Conservation (phyloP, 2,113 vertebrate genomes). For the Sula dactylatra region DNA sequence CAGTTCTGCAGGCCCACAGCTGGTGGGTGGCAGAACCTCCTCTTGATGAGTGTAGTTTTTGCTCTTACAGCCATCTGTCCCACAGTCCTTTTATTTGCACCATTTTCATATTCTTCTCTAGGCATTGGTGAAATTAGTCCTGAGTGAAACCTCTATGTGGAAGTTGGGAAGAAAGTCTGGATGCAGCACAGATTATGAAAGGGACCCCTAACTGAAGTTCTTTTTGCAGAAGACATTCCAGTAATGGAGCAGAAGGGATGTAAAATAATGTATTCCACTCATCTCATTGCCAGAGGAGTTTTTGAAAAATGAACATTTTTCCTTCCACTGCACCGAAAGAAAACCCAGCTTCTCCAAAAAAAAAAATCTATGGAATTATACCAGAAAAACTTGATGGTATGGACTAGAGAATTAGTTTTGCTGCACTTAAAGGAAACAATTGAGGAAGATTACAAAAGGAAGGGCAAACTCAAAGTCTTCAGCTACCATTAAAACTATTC, state of each 20-base stretch:
- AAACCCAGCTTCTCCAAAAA: not conserved
- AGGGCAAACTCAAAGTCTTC: slow-evolving; percentile 32
- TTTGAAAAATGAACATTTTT: not conserved
- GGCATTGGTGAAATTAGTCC: not conserved
- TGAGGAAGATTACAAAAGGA: slow-evolving; percentile 31
- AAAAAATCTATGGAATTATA: not conserved
- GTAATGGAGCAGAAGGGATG: not conserved
- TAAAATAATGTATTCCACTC: not conserved
- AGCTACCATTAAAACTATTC: slow-evolving; percentile 34
- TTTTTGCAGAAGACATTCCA: not conserved
- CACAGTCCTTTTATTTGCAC: not conserved
- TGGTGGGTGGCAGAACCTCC: not conserved
- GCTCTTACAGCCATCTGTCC: not conserved
- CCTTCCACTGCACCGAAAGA: not conserved
- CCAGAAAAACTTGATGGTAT: not conserved
- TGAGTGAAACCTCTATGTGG: not conserved
- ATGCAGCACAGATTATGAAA: not conserved
- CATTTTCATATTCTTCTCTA: not conserved
- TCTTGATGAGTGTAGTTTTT: not conserved
- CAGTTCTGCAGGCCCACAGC: not conserved
- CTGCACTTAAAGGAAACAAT: slow-evolving; percentile 13
- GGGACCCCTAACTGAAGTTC: not conserved
- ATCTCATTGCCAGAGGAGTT: not conserved
- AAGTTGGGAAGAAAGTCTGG: not conserved
- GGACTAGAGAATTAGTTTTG: slow-evolving; percentile 14